These are phyloP conservation scores for Hycleus cichorii DNA, from an alignment of 1,140 invertebrate species.

Conservation along the genomic window DNA sequence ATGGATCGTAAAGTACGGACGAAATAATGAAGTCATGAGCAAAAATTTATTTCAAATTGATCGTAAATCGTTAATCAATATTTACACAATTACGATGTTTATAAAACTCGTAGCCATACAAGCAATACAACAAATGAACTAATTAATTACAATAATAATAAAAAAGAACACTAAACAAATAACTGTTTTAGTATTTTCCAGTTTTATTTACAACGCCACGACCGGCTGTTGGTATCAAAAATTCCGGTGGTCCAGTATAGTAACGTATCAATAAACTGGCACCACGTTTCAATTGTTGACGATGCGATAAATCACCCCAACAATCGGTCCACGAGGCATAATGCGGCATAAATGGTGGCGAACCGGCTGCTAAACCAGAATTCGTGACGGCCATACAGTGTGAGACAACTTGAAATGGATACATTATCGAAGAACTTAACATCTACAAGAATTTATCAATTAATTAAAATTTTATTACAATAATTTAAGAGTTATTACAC, in stretches of 20 bases:
- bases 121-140: not conserved
- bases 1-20: no score
- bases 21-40: no score
- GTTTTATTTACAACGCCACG: not conserved
- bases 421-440: slow-evolving; percentile 68
- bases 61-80: no score
- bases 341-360: slow-evolving; percentile 71
- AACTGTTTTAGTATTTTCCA: not conserved
- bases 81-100: not conserved
- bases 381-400: slow-evolving; percentile 80
- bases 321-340: slow-evolving; percentile 73
- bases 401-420: slow-evolving; percentile 80
- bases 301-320: slow-evolving; percentile 63
- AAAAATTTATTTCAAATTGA: no score
- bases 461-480: slow-evolving; percentile 12
- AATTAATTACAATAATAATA: not conserved
- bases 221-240: slow-evolving; percentile 25
- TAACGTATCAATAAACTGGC: slow-evolving; percentile 74
- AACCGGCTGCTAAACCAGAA: slow-evolving; percentile 64
- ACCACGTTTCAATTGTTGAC: slow-evolving; percentile 74
- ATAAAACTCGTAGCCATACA: not conserved
- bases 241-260: slow-evolving; percentile 56
- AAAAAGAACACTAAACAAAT: not conserved
- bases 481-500: slow-evolving; percentile 7
- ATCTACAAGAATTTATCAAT: slow-evolving; percentile 50